Base-by-base conservation (phyloP, 2,888 invertebrate genomes). In the Caenorhabditis afra region DNA sequence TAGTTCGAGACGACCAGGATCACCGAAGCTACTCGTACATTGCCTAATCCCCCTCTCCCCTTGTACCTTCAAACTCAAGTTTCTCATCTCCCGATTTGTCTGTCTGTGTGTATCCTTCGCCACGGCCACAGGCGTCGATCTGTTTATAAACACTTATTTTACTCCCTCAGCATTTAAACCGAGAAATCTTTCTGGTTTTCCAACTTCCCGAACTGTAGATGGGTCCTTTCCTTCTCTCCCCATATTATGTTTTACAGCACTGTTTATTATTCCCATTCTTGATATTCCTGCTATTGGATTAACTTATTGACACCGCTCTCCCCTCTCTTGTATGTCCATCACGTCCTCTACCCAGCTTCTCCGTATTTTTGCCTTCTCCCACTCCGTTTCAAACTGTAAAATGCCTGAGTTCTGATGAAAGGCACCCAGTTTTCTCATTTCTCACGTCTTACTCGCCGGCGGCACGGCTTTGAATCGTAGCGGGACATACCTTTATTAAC, bases 1-100 rank as follows among this genome's bases (percentile, higher is more conserved):
- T 99, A 91, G 96, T 96, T 86, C 94, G 99, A 92, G 96, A 97
- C 91, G 95, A 96, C 75, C 96, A 97, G 92, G 98, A 99, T 93
- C 92, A 93, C 92, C 92, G 89, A 11, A 53, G 79, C 49, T 90
- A 88, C 76, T 67, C 82, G 58, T 89, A 89, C 70, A 76, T 88
- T 16, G 84, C 88, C 22, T 88, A 83, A 44, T 50, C 22, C 35
- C 11, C 7, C 5, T 8, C 8, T 37, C n/a, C 12, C 29, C 7
- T 29, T 29, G 29, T 29, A 29, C 29, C 29, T 29, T 29, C 29
- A 29, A 29, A 29, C 29, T 29, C 29, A 50, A 20, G 20, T 50
- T 41, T 12, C 12, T 29, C 10, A 29, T 44, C 18, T 20, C 23
- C 52, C 37, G 29, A 23, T 20, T 22, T 50, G 22, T 49, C 18